Base-by-base conservation (phyloP, 2,888 invertebrate species). In the Caenorhabditis sp. region DNA sequence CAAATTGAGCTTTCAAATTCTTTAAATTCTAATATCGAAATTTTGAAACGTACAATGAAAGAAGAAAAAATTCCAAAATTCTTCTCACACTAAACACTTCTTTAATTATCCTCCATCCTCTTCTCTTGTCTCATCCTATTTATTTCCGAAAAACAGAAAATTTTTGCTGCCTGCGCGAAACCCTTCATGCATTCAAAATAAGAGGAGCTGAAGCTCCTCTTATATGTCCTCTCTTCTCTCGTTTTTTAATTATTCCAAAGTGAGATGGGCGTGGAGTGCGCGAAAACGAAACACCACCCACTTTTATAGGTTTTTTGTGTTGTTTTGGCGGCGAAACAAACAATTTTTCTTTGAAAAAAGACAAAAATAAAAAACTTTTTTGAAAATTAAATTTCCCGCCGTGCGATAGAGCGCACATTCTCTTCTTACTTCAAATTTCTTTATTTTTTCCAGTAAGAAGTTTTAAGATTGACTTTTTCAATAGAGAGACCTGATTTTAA, bases 131-230 rank as follows among this genome's bases (percentile, higher is more conserved):
- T 27, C 50, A 31, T 31, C 17, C 62, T 70, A 59, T 71, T 60
- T 64, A 63, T 67, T 67, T 54, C 49, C 64, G 10, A 36, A 36
- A 36, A 36, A 36, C 5, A 36, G 36, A 36, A 10, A 10, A 36
- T 8, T 60, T 58, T 38, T 27, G 57, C 7, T 17, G 31, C 7
- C 26, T 20, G 17, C 5, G 20, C 20, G 70, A 70, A 66, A 65
- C 70, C 70, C 59, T 62, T 70, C 70, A 70, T 70, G 70, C 70
- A 70, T 70, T 62, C 70, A 21, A 43, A 70, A 67, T 71, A 72
- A 67, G 67, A 61, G 72, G 59, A 52, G 57, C 60, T 60, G 58
- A 17, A 20, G 25, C 49, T 43, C 38, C 58, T 36, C 63, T 62
- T 59, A 25, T 50, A 60, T 23, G 26, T 58, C 26, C 62, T 50